Base-by-base conservation (phyloP, 2,797 vertebrate species). In the Urocyon cinereoargenteus region DNA sequence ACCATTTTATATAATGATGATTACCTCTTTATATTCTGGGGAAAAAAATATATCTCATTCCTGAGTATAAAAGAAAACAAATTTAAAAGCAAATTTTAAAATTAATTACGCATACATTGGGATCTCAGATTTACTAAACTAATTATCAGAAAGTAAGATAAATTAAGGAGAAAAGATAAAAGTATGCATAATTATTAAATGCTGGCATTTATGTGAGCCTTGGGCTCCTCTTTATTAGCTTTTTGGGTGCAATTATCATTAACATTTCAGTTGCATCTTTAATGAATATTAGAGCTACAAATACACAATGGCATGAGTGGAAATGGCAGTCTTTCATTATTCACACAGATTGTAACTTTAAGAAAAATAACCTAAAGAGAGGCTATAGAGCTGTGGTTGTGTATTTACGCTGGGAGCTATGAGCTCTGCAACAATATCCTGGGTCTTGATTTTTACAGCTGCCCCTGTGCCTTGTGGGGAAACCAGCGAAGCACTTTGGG, bases 191-290 rank as follows among this genome's bases (percentile, higher is more conserved):
- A 98, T 98, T 98, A 98, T 98, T 98, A 98, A 98, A 97, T 94
- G 49, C 92, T 98, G 97, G 98, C 98, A 97, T 98, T 98, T 98
- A 98, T 98, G 96, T 97, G 98, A 98, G 98, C 98, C 97, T 96
- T 97, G 98, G 98, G 98, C 97, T 98, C 97, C 97, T 97, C 93
- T 98, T 98, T 98, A 98, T 98, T 98, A 98, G 97, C 97, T 98
- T 98, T 99, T 97, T 83, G 96, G 98, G 97, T 98, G 94, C 96
- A 98, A 98, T 99, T 98, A 98, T 98, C 98, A 98, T 99, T 98
- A 99, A 98, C 98, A 98, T 98, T 98, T 98, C 96, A 94, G 98
- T 95, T 97, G 96, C 97, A 98, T 98, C 96, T 97, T 98, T 98
- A 98, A 98, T 98, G 98, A 98, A 96, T 98, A 97, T 97, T 98